Evolutionary conservation across 2,797 vertebrate species (phyloP), one percentile per base, ranked within the genome.

Genomic region (Picus viridis): DNA sequence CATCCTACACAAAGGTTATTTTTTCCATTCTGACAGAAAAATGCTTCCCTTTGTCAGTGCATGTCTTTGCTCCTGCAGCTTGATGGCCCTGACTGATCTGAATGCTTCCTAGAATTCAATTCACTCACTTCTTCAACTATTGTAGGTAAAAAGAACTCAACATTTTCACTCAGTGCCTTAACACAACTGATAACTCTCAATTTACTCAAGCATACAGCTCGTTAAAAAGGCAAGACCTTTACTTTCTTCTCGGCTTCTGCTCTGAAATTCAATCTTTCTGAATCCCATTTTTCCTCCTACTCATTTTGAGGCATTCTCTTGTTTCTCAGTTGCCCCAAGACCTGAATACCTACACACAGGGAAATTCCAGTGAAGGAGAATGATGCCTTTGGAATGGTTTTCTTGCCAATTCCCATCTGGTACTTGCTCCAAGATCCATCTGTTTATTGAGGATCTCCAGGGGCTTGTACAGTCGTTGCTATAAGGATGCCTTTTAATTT

Each of bases 401-500:
- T 63, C 62, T 68, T 90, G 82, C 77, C 82, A 76, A 0, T 93
- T 87, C 93, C 84, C 80, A 83, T 80, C 85, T 93, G 82, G 78
- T 73, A 57, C 54, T 76, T 34, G 29, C 30, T 75, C 43, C 51
- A 82, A 80, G 65, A 91, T 67, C 72, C 57, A 73, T 90, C 80
- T 92, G 57, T 72, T 93, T 90, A 59, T 78, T 65, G 71, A 67
- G 67, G n/a, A 9, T 74, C 81, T 80, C 91, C 83, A 90, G 88
- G 74, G 86, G 49, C 53, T 88, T 61, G 59, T 83, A 68, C 53
- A 72, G 75, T 49, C 76, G 81, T 75, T 73, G 62, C 78, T 90
- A 3, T 34, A 83, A 92, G 76, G 56, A 81, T 34, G 26, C 14
- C 72, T 93, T 92, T 90, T 93, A 79, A 94, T 93, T 92, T 58